phyloP scores from a whole-genome alignment of 2,113 vertebrate species.

The Oryzias celebensis region DNA sequence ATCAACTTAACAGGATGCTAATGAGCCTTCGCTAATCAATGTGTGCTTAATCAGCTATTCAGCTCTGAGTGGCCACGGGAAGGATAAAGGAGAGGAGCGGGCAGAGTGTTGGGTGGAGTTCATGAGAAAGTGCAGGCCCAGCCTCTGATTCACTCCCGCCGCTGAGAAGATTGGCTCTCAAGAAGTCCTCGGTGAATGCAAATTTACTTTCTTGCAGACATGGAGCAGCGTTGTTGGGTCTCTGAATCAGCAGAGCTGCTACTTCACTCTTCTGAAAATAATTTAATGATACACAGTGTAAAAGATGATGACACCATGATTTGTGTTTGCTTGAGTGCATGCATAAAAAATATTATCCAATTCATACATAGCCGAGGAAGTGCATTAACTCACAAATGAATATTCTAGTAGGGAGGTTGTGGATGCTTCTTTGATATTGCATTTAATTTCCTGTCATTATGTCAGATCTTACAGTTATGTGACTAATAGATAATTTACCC shows the following conservation, averaged over 20 bases:
- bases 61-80: slow-evolving; percentile 58
- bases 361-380: not conserved
- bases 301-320: slow-evolving; percentile 9
- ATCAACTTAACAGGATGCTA: slow-evolving; percentile 84
- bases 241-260: slow-evolving; percentile 17
- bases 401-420: not conserved
- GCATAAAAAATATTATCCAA: slow-evolving; percentile 1
- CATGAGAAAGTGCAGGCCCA: slow-evolving; percentile 76
- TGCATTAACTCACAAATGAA: not conserved
- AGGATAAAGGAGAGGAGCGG: slow-evolving; percentile 32
- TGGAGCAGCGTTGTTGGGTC: not conserved
- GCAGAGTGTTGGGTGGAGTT: slow-evolving; percentile 63
- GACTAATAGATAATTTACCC: slow-evolving; percentile 1
- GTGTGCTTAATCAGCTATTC: slow-evolving; percentile 85
- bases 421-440: not conserved
- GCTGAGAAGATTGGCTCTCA: slow-evolving; percentile 52
- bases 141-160: slow-evolving; percentile 65
- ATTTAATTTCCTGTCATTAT: not conserved
- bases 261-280: slow-evolving; percentile 4
- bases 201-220: slow-evolving; percentile 34
- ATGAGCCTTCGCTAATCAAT: slow-evolving; percentile 86
- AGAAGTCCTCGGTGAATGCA: slow-evolving; percentile 57
- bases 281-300: slow-evolving; percentile 5
- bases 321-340: not conserved
- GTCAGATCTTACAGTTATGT: not conserved